Evolutionary conservation across 1,140 invertebrate genomes (phyloP), one percentile per base, ranked within the genome.

Genomic region (Lysiphlebus fabarum): DNA sequence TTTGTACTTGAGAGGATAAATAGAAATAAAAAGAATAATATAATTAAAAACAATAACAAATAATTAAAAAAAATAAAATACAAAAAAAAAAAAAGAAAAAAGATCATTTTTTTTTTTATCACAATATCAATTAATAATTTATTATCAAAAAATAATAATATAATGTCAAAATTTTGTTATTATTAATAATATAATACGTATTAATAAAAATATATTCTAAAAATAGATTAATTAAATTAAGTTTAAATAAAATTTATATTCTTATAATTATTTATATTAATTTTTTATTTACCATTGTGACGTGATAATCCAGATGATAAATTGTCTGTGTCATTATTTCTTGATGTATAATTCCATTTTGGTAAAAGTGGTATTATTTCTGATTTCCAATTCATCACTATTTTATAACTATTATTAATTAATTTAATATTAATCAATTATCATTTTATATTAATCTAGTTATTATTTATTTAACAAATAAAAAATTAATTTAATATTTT

Each of bases 321-420:
- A 26, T 26, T 48, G 9, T 17, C n/a, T 4, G n/a, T 51, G 9
- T 26, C 17, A 26, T 2, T 26, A 2, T 26, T 1, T 47, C 7
- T 2, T n/a, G 14, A 6, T 56, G 42, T 12, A 45, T 44, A n/a
- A 7, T 34, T 40, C 37, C n/a, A 38, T 45, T 56, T 56, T 10
- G 55, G 44, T 12, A 56, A 17, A 38, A 56, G 9, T 45, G 55
- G 55, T 48, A 56, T 56, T n/a, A 44, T 14, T 37, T 56, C 55
- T 17, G 43, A 10, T 8, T 26, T 26, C 10, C 6, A 10, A 38
- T 12, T 5, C n/a, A 6, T 45, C 38, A 48, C 12, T 14, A 38
- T 37, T 12, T 36, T 44, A 56, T 48, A 48, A 8, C 5, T 48
- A 11, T 14, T 45, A 36, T 36, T 43, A 12, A 12, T 37, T 5